These are phyloP conservation scores for Drosophila yooni DNA, from an alignment of 2,888 invertebrate species.

Conservation along the genomic window DNA sequence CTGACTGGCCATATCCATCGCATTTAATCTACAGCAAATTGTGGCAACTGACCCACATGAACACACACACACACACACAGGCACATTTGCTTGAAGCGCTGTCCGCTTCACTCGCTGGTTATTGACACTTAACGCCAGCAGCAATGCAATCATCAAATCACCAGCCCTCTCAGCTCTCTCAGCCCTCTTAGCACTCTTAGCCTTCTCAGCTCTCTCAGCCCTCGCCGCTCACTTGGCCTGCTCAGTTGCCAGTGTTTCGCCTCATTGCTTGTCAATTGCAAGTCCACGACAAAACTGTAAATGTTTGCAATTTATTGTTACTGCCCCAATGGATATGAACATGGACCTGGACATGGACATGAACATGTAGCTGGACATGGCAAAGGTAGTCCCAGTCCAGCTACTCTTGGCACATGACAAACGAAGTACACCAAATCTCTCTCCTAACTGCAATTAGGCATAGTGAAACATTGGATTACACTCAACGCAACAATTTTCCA, in stretches of 20 bases:
- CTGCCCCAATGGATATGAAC: slow-evolving; percentile 25
- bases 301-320: slow-evolving; percentile 71
- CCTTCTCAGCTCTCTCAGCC: not conserved
- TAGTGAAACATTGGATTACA: not conserved
- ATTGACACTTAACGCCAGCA: slow-evolving; percentile 58
- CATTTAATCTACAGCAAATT: slow-evolving; percentile 47
- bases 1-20: slow-evolving; percentile 47
- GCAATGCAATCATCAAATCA: slow-evolving; percentile 40
- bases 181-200: no score
- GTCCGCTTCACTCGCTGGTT: slow-evolving; percentile 32
- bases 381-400: not conserved
- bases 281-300: slow-evolving; percentile 51
- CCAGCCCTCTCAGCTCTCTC: slow-evolving; percentile 7
- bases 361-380: not conserved
- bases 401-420: not conserved
- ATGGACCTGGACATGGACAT: slow-evolving; percentile 8
- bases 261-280: not conserved
- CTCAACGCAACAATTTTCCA: not conserved
- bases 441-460: not conserved
- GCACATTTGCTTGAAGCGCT: slow-evolving; percentile 5
- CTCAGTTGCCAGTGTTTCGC: not conserved
- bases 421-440: not conserved
- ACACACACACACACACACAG: slow-evolving; percentile 16
- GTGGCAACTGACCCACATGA: slow-evolving; percentile 23
- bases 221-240: no score